These are phyloP conservation scores for Perithous albicinctus DNA, from an alignment of 2,888 invertebrate genomes.

Conservation along the genomic window DNA sequence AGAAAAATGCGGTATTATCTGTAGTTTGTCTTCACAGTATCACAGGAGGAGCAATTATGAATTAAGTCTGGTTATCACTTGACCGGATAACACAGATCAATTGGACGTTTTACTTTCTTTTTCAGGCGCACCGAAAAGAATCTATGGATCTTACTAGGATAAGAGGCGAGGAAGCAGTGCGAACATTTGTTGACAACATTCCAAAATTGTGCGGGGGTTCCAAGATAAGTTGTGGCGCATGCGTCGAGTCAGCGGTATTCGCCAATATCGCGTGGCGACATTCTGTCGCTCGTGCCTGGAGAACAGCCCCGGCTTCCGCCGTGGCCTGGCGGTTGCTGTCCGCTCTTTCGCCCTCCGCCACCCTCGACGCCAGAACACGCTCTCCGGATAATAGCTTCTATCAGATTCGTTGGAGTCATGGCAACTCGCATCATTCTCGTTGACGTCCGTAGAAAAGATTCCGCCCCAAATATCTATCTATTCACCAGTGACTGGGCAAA, in stretches of 20 bases:
- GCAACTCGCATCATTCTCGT: background rate
- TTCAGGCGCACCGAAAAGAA: background rate
- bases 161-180: slow-evolving; percentile 57
- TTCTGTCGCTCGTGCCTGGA: slow-evolving; percentile 72
- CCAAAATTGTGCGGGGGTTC: slow-evolving; percentile 75
- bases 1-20: background rate
- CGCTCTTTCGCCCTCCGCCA: slow-evolving; percentile 49
- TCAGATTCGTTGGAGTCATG: slow-evolving; percentile 14
- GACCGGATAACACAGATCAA: background rate
- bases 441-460: slow-evolving; percentile 1
- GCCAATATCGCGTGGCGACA: slow-evolving; percentile 79
- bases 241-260: slow-evolving; percentile 67
- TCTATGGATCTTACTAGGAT: slow-evolving; percentile 45
- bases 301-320: slow-evolving; percentile 52
- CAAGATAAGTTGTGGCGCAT: slow-evolving; percentile 55
- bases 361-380: slow-evolving; percentile 29
- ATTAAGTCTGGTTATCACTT: background rate
- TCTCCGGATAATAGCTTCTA: background rate
- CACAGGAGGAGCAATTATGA: background rate
- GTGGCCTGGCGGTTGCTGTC: slow-evolving; percentile 11
- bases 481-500: background rate
- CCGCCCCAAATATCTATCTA: slow-evolving; percentile 12
- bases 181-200: slow-evolving; percentile 78
- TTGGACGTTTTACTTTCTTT: background rate
- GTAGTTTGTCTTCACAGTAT: background rate